Conservation (phyloP, 1,140 invertebrate genomes). For the Drosophila bifasciata region DNA sequence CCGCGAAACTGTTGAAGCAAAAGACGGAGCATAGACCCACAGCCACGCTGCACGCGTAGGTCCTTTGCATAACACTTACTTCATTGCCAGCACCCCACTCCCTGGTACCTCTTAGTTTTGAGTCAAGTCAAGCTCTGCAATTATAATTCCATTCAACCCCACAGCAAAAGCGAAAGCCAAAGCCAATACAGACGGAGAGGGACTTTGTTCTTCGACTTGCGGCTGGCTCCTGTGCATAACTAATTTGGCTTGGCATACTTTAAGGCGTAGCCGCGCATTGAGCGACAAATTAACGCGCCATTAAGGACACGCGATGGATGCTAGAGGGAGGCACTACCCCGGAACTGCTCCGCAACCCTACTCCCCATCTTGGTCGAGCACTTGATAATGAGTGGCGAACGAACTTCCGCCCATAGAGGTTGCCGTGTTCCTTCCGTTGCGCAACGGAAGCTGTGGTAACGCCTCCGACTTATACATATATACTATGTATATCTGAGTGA, state of each 20-base stretch:
- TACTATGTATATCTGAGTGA: constrained; percentile 13
- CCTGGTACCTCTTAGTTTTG: constrained; percentile 45
- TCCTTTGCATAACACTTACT: constrained; percentile 8
- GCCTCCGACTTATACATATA: constrained; percentile 22
- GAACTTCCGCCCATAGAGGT: constrained; percentile 17
- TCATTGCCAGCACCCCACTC: background rate
- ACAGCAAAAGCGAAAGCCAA: constrained; percentile 10
- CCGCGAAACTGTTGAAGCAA: too few relatives aligned
- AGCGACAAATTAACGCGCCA: constrained; percentile 76
- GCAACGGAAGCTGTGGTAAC: constrained; percentile 59
- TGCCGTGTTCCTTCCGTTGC: constrained; percentile 52
- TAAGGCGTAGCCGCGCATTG: constrained; percentile 60
- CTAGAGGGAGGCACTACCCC: background rate
- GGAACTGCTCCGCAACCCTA: background rate
- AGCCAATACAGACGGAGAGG: constrained; percentile 2
- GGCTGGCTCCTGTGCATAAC: constrained; percentile 50
- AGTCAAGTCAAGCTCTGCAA: constrained; percentile 58
- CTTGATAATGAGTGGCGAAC: constrained; percentile 19
- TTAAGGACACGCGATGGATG: constrained; percentile 66
- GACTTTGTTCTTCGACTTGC: constrained; percentile 25
- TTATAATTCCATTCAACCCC: constrained; percentile 57
- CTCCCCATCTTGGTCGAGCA: constrained; percentile 34
- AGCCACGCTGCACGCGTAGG: too few relatives aligned
- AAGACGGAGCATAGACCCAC: too few relatives aligned
- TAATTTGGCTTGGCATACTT: constrained; percentile 76